Conservation (phyloP, 2,797 vertebrate genomes). For the Luscinia luscinia region DNA sequence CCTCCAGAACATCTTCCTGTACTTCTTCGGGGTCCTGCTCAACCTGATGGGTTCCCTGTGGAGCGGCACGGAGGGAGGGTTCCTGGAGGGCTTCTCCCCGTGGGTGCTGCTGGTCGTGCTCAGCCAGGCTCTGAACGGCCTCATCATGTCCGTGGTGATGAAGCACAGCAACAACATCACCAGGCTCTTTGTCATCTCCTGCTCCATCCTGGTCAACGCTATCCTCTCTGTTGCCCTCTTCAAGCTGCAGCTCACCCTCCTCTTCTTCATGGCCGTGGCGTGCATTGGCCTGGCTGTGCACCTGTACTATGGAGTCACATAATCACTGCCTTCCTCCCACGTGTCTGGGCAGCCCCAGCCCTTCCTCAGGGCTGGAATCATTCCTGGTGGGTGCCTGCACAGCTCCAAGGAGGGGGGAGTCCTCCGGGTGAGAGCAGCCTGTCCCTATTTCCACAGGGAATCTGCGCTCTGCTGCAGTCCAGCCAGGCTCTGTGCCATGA, state of each 20-base stretch:
- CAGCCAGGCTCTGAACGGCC: conserved; percentile 90
- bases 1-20: conserved; percentile 93
- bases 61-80: conserved; percentile 63
- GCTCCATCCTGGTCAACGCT: conserved; percentile 91
- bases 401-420: background rate
- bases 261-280: conserved; percentile 83
- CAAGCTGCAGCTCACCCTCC: conserved; percentile 85
- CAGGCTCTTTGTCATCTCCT: conserved; percentile 93
- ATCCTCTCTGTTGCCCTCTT: conserved; percentile 86
- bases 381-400: background rate
- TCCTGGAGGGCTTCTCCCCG: conserved; percentile 87
- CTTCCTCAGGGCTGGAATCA: background rate
- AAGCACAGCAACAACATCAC: conserved; percentile 95
- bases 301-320: conserved; percentile 84
- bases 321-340: background rate
- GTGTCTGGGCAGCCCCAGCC: background rate
- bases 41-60: conserved; percentile 81
- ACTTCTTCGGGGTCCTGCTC: conserved; percentile 88
- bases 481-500: rapidly evolving
- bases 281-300: conserved; percentile 87
- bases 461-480: background rate
- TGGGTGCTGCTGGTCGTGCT: conserved; percentile 83
- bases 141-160: conserved; percentile 94
- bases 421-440: background rate
- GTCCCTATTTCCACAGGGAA: background rate